Conservation (phyloP, 1,140 invertebrate genomes). For the Leptestheria dahalacensis region DNA sequence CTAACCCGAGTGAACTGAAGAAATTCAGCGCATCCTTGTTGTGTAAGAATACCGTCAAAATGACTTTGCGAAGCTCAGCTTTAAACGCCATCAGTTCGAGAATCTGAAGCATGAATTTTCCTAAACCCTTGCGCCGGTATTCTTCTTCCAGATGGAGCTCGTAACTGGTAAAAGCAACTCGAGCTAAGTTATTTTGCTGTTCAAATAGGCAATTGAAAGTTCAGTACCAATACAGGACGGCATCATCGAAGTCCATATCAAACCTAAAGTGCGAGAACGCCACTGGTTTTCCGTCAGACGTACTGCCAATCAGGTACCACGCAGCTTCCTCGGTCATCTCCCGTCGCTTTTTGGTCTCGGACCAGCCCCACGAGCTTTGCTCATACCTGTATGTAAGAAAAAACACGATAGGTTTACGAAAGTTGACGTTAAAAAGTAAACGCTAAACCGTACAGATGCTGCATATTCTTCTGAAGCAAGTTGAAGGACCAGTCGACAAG, state of each 20-base stretch:
- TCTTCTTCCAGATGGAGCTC: conserved; percentile 58
- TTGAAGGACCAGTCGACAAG: conserved; percentile 42
- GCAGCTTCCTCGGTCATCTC: conserved; percentile 48
- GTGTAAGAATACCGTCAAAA: conserved; percentile 64
- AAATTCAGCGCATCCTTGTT: conserved; percentile 50
- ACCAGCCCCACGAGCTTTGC: conserved; percentile 51
- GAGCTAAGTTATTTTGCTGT: background rate
- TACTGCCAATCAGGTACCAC: conserved; percentile 41
- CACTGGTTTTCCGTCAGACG: conserved; percentile 34
- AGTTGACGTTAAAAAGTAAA: conserved; percentile 5
- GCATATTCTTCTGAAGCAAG: conserved; percentile 46
- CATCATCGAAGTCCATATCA: conserved; percentile 56
- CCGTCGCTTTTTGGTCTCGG: conserved; percentile 39
- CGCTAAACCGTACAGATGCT: conserved; percentile 34
- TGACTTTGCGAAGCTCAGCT: conserved; percentile 56
- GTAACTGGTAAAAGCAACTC: conserved; percentile 41
- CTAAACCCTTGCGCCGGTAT: conserved; percentile 52
- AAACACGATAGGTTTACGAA: conserved; percentile 7
- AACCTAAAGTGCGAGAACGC: conserved; percentile 66
- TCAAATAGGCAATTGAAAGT: background rate
- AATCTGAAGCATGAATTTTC: conserved; percentile 60
- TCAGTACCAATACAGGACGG: conserved; percentile 63
- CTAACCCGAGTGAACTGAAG: conserved; percentile 49
- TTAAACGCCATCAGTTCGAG: conserved; percentile 56
- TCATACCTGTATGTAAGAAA: conserved; percentile 39